Evolutionary conservation across 1,140 invertebrate genomes (phyloP).

Genomic region (Latrodectus geometricus): DNA sequence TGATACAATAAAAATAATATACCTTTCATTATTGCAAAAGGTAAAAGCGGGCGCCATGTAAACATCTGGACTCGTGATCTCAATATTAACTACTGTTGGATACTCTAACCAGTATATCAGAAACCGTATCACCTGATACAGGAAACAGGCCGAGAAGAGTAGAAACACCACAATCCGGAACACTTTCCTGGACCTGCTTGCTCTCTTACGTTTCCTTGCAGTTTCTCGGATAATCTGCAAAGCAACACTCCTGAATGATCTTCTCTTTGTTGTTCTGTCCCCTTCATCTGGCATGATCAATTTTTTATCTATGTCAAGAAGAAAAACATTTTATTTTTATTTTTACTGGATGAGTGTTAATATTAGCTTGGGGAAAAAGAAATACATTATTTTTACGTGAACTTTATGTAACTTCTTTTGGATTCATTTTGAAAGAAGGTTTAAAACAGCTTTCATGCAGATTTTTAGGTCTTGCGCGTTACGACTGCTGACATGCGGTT

Average conservation of each 20-base stretch:
- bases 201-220: background rate
- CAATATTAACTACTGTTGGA: slow-evolving; percentile 18
- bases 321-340: too few relatives aligned
- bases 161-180: slow-evolving; percentile 28
- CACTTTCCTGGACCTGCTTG: slow-evolving; percentile 2
- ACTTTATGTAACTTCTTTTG: too few relatives aligned
- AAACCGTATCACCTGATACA: slow-evolving; percentile 24
- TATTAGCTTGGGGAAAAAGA: too few relatives aligned
- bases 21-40: slow-evolving; percentile 24
- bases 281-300: too few relatives aligned
- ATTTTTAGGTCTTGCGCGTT: too few relatives aligned
- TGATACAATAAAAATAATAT: background rate
- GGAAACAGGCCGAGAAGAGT: slow-evolving; percentile 15
- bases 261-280: background rate
- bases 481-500: too few relatives aligned
- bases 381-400: too few relatives aligned
- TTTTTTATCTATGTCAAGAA: too few relatives aligned
- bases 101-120: background rate
- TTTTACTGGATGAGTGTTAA: too few relatives aligned
- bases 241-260: background rate
- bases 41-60: slow-evolving; percentile 6
- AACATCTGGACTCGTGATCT: background rate
- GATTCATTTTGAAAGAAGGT: too few relatives aligned
- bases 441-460: too few relatives aligned
- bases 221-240: background rate